Base-by-base conservation (phyloP, 2,797 vertebrate genomes). In the Arrhamphus sclerolepis region DNA sequence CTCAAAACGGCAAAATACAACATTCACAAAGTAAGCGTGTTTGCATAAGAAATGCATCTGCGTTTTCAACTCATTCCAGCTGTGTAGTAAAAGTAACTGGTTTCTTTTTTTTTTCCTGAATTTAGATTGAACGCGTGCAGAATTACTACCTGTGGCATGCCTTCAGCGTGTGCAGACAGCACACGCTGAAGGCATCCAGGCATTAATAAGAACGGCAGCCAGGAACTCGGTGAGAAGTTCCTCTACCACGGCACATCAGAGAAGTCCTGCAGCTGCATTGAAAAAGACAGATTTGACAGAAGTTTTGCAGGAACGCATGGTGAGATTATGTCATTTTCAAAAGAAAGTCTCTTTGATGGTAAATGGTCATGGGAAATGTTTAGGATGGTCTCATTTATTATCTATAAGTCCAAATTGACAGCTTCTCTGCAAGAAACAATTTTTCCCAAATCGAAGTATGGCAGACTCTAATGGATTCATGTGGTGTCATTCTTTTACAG, bases 71-170 rank as follows among this genome's bases (percentile, higher is more conserved):
- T 10, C 31, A 34, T 34, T 0, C 10, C 10, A 34, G 13, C 9
- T 34, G 24, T 26, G 6, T 26, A 26, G 18, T 5, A 21, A 21
- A 26, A 47, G 17, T 2, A 22, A n/a, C 4, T 8, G 9, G 8
- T 51, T 11, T 0, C 0, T 3, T 18, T 6, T 20, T n/a, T 0
- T 24, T 46, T 41, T 47, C 48, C 9, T 64, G 1, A n/a, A 46
- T 9, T 20, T 62, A 92, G 91, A 89, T 92, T 42, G 90, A 90
- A 51, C 85, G 89, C 4, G 79, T 92, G 67, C 90, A 92, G 47
- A 90, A 89, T 69, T 0, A 5, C 19, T 73, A 71, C 77, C 74
- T 82, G 51, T 88, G 89, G 86, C 10, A 65, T 0, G 81, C 86
- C 5, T 89, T 62, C 3, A 26, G 18, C 0, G 16, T 85, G 44